Conservation (phyloP, 2,113 vertebrate species). For the Entelurus aequoreus region DNA sequence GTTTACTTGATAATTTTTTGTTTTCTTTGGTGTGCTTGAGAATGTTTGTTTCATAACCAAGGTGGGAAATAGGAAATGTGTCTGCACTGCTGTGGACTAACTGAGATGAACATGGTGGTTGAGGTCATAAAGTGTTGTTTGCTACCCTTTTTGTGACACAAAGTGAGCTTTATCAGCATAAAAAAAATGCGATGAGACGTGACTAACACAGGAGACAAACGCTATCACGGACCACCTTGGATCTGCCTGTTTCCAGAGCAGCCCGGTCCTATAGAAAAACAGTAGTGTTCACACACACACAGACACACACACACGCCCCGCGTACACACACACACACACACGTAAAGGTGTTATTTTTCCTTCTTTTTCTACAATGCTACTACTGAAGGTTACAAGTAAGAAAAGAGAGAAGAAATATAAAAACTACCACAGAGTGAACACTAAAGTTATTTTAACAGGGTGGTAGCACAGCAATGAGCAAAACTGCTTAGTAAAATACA, state of each 20-base stretch:
- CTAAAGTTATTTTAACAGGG: neutral
- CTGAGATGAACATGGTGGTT: constrained; percentile 53
- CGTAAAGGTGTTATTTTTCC: neutral
- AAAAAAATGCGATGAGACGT: constrained; percentile 66
- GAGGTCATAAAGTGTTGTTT: constrained; percentile 58
- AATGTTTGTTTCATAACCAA: neutral
- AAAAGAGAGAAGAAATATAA: neutral
- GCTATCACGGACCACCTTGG: constrained; percentile 43
- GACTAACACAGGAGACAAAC: constrained; percentile 62
- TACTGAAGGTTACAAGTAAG: neutral
- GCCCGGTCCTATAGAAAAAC: constrained; percentile 15
- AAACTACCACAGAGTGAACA: neutral
- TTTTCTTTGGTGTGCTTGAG: constrained; percentile 27
- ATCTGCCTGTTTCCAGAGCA: constrained; percentile 47
- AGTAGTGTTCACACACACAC: neutral
- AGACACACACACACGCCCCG: no score
- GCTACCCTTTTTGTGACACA: constrained; percentile 60
- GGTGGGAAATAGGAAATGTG: neutral
- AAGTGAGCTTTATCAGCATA: constrained; percentile 58
- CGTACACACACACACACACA: no score
- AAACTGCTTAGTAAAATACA: no score
- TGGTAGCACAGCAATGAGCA: neutral
- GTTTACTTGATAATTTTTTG: constrained; percentile 36
- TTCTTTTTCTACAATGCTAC: neutral
- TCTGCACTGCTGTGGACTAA: constrained; percentile 48